phyloP scores from a whole-genome alignment of 2,888 invertebrate species.

The Hyles lineata region DNA sequence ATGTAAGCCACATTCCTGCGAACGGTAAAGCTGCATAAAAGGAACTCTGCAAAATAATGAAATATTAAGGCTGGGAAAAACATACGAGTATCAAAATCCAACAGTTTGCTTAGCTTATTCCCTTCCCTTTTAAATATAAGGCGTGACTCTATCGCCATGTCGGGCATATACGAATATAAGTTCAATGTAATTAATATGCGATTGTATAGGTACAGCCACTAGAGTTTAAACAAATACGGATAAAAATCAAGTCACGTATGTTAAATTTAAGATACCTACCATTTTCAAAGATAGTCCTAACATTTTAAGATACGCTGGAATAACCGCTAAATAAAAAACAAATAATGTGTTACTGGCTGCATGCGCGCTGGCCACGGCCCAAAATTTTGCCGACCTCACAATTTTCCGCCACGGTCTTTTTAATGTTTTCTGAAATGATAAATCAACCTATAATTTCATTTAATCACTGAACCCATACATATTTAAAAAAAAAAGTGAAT shows the following conservation, averaged over 20 bases:
- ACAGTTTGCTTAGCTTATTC: too few relatives aligned
- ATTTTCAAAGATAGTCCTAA: constrained; percentile 53
- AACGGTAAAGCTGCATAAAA: constrained; percentile 59
- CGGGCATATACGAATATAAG: too few relatives aligned
- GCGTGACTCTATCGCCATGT: too few relatives aligned
- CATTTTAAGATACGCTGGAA: constrained; percentile 59
- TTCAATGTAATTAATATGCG: neutral
- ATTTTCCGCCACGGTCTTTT: constrained; percentile 64
- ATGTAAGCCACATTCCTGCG: constrained; percentile 52
- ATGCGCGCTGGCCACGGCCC: constrained; percentile 64
- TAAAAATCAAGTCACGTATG: too few relatives aligned
- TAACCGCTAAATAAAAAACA: constrained; percentile 62
- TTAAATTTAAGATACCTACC: constrained; percentile 49
- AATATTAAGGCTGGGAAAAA: too few relatives aligned
- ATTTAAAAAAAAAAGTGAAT: too few relatives aligned
- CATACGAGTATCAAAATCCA: too few relatives aligned
- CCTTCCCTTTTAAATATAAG: too few relatives aligned
- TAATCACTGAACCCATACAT: too few relatives aligned
- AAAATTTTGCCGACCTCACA: constrained; percentile 59
- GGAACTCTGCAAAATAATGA: constrained; percentile 57
- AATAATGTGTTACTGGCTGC: constrained; percentile 63
- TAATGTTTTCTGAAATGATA: constrained; percentile 57
- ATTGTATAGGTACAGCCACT: neutral
- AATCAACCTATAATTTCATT: neutral
- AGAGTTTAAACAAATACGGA: too few relatives aligned